phyloP scores from a whole-genome alignment of 92 coral and sea anemone genomes.

The Palythoa grandis region DNA sequence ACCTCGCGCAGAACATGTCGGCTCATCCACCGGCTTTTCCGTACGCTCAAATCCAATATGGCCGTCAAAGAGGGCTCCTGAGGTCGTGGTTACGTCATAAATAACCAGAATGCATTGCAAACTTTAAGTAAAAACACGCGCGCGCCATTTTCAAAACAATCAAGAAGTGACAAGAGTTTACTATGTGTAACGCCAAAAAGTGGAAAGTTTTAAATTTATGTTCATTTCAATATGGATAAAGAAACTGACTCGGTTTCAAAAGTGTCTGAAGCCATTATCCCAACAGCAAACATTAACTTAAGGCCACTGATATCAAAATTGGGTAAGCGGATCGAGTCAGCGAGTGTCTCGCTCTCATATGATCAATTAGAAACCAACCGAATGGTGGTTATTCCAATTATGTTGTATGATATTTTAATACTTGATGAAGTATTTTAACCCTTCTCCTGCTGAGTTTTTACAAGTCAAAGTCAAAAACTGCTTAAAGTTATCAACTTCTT shows the following conservation, averaged over 20 bases:
- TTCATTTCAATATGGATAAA: constrained; percentile 50
- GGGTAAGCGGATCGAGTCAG: constrained; percentile 51
- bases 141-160: constrained; percentile 79
- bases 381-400: no score
- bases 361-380: no score
- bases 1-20: constrained; percentile 92
- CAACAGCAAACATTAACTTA: constrained; percentile 59
- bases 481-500: no score
- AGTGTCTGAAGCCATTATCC: constrained; percentile 53
- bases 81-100: constrained; percentile 59
- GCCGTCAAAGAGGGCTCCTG: constrained; percentile 71
- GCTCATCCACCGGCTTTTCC: background rate
- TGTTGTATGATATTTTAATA: background rate
- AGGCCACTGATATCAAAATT: constrained; percentile 87
- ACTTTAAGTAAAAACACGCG: constrained; percentile 16
- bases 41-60: constrained; percentile 65
- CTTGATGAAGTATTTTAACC: no score
- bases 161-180: background rate
- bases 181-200: background rate
- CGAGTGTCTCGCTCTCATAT: no score
- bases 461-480: no score
- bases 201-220: background rate
- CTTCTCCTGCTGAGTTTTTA: no score
- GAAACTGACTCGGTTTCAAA: constrained; percentile 25
- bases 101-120: constrained; percentile 66